Base-by-base conservation (phyloP, 2,888 invertebrate genomes). In the Branchellion lobata region DNA sequence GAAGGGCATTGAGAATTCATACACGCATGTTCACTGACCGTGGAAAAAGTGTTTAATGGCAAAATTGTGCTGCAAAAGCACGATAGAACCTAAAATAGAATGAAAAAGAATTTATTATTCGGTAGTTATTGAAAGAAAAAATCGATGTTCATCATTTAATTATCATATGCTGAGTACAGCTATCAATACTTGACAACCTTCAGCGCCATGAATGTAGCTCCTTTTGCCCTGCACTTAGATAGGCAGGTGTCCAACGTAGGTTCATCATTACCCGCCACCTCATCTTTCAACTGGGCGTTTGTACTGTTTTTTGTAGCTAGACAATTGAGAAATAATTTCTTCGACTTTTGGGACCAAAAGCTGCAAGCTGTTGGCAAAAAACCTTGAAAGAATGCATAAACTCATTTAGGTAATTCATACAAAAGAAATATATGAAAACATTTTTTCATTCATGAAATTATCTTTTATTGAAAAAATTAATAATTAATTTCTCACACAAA, bases 121-220 rank as follows among this genome's bases (percentile, higher is more conserved):
- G n/a, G 8, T 8, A 51, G 14, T 51, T 21, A 18, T 51, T 51
- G 11, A 18, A 51, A 51, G 18, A 18, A n/a, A n/a, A n/a, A n/a
- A n/a, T n/a, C n/a, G n/a, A n/a, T n/a, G n/a, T n/a, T n/a, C n/a
- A n/a, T n/a, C n/a, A n/a, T n/a, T n/a, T n/a, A n/a, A n/a, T n/a
- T n/a, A n/a, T n/a, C n/a, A n/a, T n/a, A n/a, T n/a, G n/a, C n/a
- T n/a, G n/a, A n/a, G n/a, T n/a, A n/a, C n/a, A n/a, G n/a, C n/a
- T n/a, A 40, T 40, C 14, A 40, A 40, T 40, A 40, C 14, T 5
- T 40, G 40, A 40, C 5, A 21, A 77, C 77, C 31, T 77, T 77
- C n/a, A 77, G 40, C 27, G 65, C 77, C 77, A 77, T 77, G 34
- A 18, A 77, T 21, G 77, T 51, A 24, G 40, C 65, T n/a, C 40